Conservation (phyloP, 2,113 vertebrate species). For the Spea bombifrons region DNA sequence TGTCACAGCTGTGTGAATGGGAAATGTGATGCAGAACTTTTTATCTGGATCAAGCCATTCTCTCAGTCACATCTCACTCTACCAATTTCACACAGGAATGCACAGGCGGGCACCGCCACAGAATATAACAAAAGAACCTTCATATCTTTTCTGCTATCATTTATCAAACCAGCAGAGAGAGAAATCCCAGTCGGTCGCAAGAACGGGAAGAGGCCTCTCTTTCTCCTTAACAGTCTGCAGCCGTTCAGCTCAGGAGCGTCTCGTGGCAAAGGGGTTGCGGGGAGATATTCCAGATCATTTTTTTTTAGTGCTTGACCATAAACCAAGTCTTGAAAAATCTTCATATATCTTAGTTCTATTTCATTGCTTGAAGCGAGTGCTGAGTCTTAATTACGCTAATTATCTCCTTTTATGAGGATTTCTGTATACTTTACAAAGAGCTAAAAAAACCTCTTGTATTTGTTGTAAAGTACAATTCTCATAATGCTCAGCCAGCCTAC, state of each 20-base stretch:
- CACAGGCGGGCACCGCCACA: slow-evolving; percentile 9
- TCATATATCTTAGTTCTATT: too few species aligned
- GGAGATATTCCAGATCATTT: too few species aligned
- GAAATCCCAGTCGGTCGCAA: slow-evolving; percentile 41
- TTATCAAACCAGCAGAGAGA: slow-evolving; percentile 52
- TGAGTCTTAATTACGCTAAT: too few species aligned
- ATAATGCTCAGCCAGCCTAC: too few species aligned
- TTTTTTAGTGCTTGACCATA: too few species aligned
- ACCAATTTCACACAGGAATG: slow-evolving; percentile 52
- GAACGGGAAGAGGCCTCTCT: neutral
- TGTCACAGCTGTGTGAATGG: slow-evolving; percentile 40
- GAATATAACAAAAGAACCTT: neutral
- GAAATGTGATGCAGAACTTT: slow-evolving; percentile 15
- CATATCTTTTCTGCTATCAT: slow-evolving; percentile 42
- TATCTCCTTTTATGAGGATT: too few species aligned
- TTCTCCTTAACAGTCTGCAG: slow-evolving; percentile 22
- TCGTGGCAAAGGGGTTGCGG: neutral
- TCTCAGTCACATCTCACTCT: slow-evolving; percentile 42
- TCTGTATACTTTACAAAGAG: too few species aligned
- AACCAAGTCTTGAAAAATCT: too few species aligned
- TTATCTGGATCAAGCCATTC: slow-evolving; percentile 49
- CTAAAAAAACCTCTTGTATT: too few species aligned
- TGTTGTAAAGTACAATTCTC: too few species aligned
- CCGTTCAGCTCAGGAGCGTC: slow-evolving; percentile 10
- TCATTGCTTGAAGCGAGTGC: too few species aligned